A percentile compares a stretch with the other conserved stretches of the same genome.
These are phyloP conservation scores for Clarias fuscus DNA, from an alignment of 2,797 vertebrate species.

Conservation along the genomic window DNA sequence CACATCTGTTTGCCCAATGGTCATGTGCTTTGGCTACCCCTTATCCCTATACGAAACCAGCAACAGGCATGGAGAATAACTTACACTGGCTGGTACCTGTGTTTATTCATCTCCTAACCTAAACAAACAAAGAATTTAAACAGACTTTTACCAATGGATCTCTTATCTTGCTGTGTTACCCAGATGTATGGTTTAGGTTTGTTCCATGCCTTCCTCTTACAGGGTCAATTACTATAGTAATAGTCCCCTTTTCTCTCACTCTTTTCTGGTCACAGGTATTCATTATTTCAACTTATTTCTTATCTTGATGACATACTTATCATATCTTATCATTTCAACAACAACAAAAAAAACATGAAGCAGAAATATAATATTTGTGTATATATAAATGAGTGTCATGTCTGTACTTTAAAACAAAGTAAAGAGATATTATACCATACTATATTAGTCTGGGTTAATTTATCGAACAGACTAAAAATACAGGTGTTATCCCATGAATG, in stretches of 20 bases:
- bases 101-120: constrained; percentile 61
- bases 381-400: not conserved
- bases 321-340: not conserved
- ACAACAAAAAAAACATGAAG: not conserved
- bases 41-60: constrained; percentile 39
- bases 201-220: constrained; percentile 59
- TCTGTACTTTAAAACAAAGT: constrained; percentile 22
- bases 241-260: constrained; percentile 32
- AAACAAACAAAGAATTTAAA: constrained; percentile 73
- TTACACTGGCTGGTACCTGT: constrained; percentile 57
- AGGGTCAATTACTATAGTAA: constrained; percentile 41
- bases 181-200: constrained; percentile 60
- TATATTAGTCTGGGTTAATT: constrained; percentile 22
- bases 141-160: constrained; percentile 67
- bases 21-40: constrained; percentile 63
- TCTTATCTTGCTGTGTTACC: constrained; percentile 62
- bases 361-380: not conserved
- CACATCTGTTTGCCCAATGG: constrained; percentile 57
- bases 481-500: not conserved
- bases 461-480: not conserved
- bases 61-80: constrained; percentile 54
- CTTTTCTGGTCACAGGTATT: constrained; percentile 47
- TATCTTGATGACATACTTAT: constrained; percentile 39
- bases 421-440: constrained; percentile 39
- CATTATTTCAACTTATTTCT: not conserved